Conservation (phyloP, 2,113 vertebrate genomes). For the Pterocles gutturalis region DNA sequence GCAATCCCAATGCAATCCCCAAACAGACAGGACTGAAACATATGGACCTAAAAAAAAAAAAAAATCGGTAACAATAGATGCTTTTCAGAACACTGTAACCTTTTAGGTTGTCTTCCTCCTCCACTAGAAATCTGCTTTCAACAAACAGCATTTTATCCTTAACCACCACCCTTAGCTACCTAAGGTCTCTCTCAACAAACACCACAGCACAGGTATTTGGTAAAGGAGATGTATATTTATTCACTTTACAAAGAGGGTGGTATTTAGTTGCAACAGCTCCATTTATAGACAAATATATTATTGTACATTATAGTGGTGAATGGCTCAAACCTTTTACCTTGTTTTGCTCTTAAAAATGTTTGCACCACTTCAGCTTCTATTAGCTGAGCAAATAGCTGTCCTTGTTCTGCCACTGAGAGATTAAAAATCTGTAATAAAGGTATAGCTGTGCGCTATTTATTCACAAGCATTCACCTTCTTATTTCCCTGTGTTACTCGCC, state of each 20-base stretch:
- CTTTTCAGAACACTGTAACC: background rate
- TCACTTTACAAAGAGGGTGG: slow-evolving; percentile 87
- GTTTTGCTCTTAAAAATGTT: slow-evolving; percentile 61
- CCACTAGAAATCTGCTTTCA: background rate
- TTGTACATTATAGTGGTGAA: slow-evolving; percentile 80
- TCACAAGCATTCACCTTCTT: slow-evolving; percentile 65
- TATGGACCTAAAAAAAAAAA: background rate
- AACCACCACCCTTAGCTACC: background rate
- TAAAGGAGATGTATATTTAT: slow-evolving; percentile 86
- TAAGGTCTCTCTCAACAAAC: slow-evolving; percentile 47
- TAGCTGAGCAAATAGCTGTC: slow-evolving; percentile 55
- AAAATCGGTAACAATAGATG: background rate
- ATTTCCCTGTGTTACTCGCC: background rate
- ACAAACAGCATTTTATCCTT: background rate
- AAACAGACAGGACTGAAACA: accelerated
- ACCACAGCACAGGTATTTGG: slow-evolving; percentile 71
- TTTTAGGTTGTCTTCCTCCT: background rate
- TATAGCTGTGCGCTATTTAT: slow-evolving; percentile 52
- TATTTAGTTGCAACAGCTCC: slow-evolving; percentile 82
- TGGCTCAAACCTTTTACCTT: slow-evolving; percentile 67
- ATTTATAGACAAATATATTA: slow-evolving; percentile 85
- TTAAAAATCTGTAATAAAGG: slow-evolving; percentile 63
- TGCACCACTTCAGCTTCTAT: slow-evolving; percentile 60
- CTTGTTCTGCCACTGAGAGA: slow-evolving; percentile 55
- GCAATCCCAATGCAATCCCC: background rate